phyloP scores from a whole-genome alignment of 2,113 vertebrate genomes.

The Paradoxurus hermaphroditus region DNA sequence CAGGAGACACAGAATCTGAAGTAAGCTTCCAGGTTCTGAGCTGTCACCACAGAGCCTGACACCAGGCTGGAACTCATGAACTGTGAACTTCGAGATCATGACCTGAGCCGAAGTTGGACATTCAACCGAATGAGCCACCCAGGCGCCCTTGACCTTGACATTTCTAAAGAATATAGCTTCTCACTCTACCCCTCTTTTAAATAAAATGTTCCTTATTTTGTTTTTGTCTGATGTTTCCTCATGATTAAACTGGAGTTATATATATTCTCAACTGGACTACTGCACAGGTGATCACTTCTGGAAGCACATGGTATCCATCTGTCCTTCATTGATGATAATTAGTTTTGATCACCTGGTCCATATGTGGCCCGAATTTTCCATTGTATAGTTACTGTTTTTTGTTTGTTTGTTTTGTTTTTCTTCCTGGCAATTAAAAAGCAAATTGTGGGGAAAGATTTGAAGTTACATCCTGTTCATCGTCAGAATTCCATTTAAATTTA shows the following conservation, averaged over 20 bases:
- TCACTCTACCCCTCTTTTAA: neutral
- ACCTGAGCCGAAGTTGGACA: no score
- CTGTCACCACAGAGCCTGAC: no score
- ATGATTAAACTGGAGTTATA: neutral
- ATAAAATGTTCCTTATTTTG: neutral
- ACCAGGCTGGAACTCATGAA: no score
- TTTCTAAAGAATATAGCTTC: neutral
- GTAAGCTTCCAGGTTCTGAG: no score
- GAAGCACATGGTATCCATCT: neutral
- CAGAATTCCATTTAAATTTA: neutral
- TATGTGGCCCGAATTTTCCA: neutral
- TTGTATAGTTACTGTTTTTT: neutral
- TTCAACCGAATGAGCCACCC: no score
- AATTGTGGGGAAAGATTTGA: neutral
- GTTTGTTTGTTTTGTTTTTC: neutral
- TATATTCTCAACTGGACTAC: neutral
- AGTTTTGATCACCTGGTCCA: conserved; percentile 1
- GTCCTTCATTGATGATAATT: neutral
- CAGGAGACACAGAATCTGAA: no score
- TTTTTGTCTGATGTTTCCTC: conserved; percentile 17
- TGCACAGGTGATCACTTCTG: neutral
- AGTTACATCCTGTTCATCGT: neutral
- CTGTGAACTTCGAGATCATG: no score
- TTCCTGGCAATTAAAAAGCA: conserved; percentile 20
- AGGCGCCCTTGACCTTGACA: neutral